These are phyloP conservation scores for Sturmia bella DNA, from an alignment of 2,888 invertebrate genomes.

Conservation along the genomic window DNA sequence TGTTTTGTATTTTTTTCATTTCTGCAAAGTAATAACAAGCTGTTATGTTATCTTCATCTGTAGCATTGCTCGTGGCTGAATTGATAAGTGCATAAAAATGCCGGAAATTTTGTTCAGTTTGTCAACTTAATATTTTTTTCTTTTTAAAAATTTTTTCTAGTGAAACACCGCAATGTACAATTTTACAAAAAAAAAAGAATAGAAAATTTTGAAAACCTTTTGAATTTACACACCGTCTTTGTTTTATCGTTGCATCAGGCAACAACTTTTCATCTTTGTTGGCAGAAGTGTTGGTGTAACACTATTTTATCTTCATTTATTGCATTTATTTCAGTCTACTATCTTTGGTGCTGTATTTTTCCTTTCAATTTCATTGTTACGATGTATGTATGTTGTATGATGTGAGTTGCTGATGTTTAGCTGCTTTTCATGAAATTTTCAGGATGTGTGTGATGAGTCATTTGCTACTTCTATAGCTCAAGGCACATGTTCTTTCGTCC, in stretches of 20 bases:
- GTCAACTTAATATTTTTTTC: too few species aligned
- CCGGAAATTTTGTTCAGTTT: too few species aligned
- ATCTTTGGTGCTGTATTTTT: conserved; percentile 64
- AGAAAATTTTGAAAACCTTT: neutral
- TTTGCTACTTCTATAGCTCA: neutral
- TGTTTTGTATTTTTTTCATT: conserved; percentile 21
- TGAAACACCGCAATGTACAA: too few species aligned
- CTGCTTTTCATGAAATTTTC: conserved; percentile 33
- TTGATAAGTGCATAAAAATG: conserved; percentile 44
- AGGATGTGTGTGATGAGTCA: conserved; percentile 13
- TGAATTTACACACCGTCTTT: neutral
- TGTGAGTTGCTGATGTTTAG: conserved; percentile 27
- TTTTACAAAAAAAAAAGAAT: too few species aligned
- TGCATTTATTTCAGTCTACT: conserved; percentile 74
- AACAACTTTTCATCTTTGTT: conserved; percentile 11
- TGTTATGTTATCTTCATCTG: conserved; percentile 28
- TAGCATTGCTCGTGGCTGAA: conserved; percentile 20
- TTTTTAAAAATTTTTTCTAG: too few species aligned
- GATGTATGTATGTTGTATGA: neutral
- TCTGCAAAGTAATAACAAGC: conserved; percentile 20
- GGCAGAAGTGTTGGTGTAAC: conserved; percentile 70
- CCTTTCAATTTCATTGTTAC: conserved; percentile 16
- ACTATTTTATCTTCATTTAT: conserved; percentile 76
- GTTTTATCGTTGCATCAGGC: conserved; percentile 25
- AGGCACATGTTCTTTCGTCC: conserved; percentile 7